Evolutionary conservation across 2,113 vertebrate genomes (phyloP).

Genomic region (Athene cunicularia): DNA sequence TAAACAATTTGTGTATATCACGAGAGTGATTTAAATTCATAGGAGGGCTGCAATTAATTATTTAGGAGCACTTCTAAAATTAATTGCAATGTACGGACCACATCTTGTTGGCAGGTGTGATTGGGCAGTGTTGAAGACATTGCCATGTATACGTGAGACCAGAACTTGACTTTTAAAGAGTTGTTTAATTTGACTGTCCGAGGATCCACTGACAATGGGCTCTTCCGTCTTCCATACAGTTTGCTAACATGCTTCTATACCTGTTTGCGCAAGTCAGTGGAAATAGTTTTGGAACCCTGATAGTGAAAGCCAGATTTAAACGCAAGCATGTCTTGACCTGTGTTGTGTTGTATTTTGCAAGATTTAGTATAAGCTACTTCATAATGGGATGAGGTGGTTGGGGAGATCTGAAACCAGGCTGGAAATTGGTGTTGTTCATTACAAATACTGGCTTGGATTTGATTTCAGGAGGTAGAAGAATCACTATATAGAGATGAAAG

Average conservation of each 20-base stretch:
- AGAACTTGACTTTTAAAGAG: not conserved
- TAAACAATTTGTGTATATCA: not conserved
- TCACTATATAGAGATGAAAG: constrained; percentile 66
- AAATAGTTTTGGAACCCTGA: not conserved
- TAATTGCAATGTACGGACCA: not conserved
- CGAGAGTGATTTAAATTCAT: not conserved
- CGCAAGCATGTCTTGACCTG: not conserved
- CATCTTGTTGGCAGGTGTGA: not conserved
- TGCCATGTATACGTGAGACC: not conserved
- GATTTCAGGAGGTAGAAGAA: constrained; percentile 73
- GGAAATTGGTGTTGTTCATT: not conserved
- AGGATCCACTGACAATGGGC: not conserved
- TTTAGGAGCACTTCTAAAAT: not conserved
- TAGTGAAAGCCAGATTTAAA: not conserved
- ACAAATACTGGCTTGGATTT: not conserved
- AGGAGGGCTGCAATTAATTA: not conserved
- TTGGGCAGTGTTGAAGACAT: not conserved
- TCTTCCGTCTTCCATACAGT: not conserved
- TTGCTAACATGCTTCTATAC: not conserved
- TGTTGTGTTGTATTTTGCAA: not conserved
- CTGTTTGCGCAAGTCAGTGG: not conserved
- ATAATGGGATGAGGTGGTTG: not conserved
- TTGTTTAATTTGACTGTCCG: not conserved
- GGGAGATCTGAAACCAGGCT: not conserved
- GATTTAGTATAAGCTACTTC: not conserved